These are phyloP conservation scores for Dasypus novemcinctus DNA, from an alignment of 2,113 vertebrate species.

Conservation along the genomic window DNA sequence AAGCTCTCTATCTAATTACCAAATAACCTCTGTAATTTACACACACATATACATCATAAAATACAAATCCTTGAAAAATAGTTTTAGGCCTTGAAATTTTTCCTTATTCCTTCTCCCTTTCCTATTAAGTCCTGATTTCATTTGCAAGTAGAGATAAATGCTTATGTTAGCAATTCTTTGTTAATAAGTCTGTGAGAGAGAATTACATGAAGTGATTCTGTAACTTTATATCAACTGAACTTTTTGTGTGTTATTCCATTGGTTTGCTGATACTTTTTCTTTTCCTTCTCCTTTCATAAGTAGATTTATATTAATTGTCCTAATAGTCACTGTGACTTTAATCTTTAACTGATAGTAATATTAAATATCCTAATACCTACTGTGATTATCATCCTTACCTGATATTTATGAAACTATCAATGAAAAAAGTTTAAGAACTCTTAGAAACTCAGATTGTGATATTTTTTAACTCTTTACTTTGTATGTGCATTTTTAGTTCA, in stretches of 20 bases:
- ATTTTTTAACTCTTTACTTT: not conserved
- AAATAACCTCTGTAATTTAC: not conserved
- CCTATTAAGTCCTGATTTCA: not conserved
- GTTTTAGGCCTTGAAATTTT: not conserved
- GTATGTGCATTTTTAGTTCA: not conserved
- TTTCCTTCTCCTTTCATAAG: slow-evolving; percentile 11
- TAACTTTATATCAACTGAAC: not conserved
- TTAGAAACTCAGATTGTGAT: not conserved
- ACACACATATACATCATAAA: not conserved
- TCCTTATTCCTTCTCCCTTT: not conserved
- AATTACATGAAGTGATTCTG: not conserved
- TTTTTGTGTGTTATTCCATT: slow-evolving; percentile 12
- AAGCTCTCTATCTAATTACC: not conserved
- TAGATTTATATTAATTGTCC: not conserved
- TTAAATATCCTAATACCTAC: not conserved
- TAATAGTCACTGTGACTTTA: not conserved
- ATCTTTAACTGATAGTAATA: slow-evolving; percentile 10
- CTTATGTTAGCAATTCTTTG: not conserved
- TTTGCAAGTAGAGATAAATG: slow-evolving; percentile 21
- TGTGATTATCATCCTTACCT: not conserved
- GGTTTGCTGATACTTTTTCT: not conserved
- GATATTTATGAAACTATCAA: not conserved
- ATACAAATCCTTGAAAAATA: not conserved
- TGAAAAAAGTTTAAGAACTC: not conserved
- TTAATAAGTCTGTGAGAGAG: not conserved